A percentile compares a stretch with the other conserved stretches of the same genome.
Evolutionary conservation across 1,140 invertebrate species (phyloP).

Genomic region (Drosophila pseudoobscura): DNA sequence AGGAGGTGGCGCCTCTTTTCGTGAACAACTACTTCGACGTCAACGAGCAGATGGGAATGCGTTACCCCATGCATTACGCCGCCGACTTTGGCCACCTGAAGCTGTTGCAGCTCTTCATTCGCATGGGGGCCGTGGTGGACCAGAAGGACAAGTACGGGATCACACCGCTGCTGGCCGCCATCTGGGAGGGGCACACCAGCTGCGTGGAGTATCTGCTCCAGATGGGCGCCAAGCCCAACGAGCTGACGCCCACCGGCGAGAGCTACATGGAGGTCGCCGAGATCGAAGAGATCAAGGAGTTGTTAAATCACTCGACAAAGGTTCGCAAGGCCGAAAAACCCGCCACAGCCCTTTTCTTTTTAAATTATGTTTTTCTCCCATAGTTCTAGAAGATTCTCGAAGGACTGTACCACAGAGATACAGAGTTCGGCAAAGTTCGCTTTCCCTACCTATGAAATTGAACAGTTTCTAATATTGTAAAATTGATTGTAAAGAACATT

Average conservation of each 20-base stretch:
- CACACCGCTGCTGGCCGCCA: slow-evolving; percentile 94
- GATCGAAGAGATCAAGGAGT: slow-evolving; percentile 90
- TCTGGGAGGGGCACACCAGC: slow-evolving; percentile 96
- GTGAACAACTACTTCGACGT: slow-evolving; percentile 89
- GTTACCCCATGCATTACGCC: slow-evolving; percentile 93
- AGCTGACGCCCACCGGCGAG: slow-evolving; percentile 92
- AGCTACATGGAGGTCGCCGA: slow-evolving; percentile 94
- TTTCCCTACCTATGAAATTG: too few species aligned
- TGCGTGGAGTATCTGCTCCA: slow-evolving; percentile 94
- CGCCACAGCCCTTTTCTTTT: too few species aligned
- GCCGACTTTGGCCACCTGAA: slow-evolving; percentile 97
- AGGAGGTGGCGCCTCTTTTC: slow-evolving; percentile 93
- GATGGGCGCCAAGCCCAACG: slow-evolving; percentile 92
- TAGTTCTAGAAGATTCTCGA: too few species aligned
- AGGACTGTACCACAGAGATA: too few species aligned
- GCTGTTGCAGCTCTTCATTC: slow-evolving; percentile 93
- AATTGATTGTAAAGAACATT: too few species aligned
- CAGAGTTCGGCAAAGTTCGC: too few species aligned
- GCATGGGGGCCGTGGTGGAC: slow-evolving; percentile 96
- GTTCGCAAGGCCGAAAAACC: too few species aligned
- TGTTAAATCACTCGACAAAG: background rate
- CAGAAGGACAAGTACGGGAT: slow-evolving; percentile 96
- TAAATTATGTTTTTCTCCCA: too few species aligned
- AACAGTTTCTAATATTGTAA: too few species aligned
- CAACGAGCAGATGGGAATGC: slow-evolving; percentile 92